Percentiles rank a stretch among this genome's conserved stretches.
Evolutionary conservation across 2,888 invertebrate genomes (phyloP).

Genomic region (Sphaerophoria rueppellii): DNA sequence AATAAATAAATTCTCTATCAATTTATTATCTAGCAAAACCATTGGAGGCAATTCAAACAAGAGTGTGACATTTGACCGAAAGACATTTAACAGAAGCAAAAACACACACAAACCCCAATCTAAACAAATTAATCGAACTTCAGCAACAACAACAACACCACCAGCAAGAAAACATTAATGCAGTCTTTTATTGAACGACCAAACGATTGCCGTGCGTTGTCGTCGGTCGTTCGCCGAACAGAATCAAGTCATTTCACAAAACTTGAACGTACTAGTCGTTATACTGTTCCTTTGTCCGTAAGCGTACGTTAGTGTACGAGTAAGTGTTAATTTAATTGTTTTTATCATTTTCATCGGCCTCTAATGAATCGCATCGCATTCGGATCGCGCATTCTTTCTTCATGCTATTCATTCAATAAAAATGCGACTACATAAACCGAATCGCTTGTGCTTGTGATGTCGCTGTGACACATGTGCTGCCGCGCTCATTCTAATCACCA

Average conservation of each 20-base stretch:
- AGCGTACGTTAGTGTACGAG: constrained; percentile 25
- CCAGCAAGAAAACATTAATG: background rate
- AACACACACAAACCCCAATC: constrained; percentile 11
- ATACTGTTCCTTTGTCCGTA: constrained; percentile 35
- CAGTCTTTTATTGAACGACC: constrained; percentile 12
- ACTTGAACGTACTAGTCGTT: background rate
- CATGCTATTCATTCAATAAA: constrained; percentile 58
- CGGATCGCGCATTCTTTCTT: too few species aligned
- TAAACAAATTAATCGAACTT: background rate
- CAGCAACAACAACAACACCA: background rate
- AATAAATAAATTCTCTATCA: background rate
- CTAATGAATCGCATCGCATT: constrained; percentile 53
- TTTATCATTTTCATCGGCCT: constrained; percentile 45
- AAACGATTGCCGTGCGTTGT: background rate
- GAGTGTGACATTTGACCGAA: constrained; percentile 42
- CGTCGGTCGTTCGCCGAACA: constrained; percentile 6
- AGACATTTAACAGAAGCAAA: constrained; percentile 17
- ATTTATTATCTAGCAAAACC: constrained; percentile 32
- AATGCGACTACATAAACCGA: constrained; percentile 53
- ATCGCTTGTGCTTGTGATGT: constrained; percentile 36
- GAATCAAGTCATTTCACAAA: constrained; percentile 24
- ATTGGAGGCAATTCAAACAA: constrained; percentile 48
- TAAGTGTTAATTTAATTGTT: constrained; percentile 67
- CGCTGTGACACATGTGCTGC: constrained; percentile 61
- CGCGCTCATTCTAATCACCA: constrained; percentile 65